Evolutionary conservation across 2,888 invertebrate species (phyloP), one percentile per base, ranked within the genome.

Genomic region (Drosophila buzzatii): DNA sequence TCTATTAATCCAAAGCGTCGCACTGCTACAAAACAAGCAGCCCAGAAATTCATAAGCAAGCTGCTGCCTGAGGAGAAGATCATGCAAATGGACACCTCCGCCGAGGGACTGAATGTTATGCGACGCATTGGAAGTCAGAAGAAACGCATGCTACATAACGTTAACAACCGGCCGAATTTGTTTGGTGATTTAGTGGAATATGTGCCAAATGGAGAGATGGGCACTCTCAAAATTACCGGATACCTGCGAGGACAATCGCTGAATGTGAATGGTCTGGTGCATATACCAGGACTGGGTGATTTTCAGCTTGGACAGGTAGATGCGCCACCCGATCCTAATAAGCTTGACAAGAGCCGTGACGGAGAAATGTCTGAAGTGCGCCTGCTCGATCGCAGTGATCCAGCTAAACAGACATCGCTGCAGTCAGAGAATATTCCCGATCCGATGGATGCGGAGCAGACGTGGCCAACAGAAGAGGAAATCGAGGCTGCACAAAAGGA

Each of bases 391-490:
- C 94, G 94, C 93, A 95, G 95, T 23, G 95, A 97, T 93, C 95
- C 95, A 1, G 85, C 89, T 0, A 95, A 95, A 89, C 97, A 97
- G 93, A 96, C 96, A 89, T 95, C 96, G 60, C 94, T 99, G 44
- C 94, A 95, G 67, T 94, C 95, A 33, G 98, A 98, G 94, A 97
- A 97, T 93, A 93, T 96, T 60, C 96, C 96, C 1, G 97, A 99
- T 94, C 96, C 96, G 8, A 97, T 99, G 97, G 97, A 98, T 91
- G 98, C 96, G 2, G 99, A 99, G 92, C 99, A 99, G 93, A 99
- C 98, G 1, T 99, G 98, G 98, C 99, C 99, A 0, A 98, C 98
- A 18, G 96, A 96, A 78, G 98, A 98, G 90, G 98, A 99, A 93
- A 95, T 98, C 73, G 95, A 95, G 75, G 95, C 96, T 82, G 96